Conservation (phyloP, 2,113 vertebrate species). For the Acanthisitta chloris region DNA sequence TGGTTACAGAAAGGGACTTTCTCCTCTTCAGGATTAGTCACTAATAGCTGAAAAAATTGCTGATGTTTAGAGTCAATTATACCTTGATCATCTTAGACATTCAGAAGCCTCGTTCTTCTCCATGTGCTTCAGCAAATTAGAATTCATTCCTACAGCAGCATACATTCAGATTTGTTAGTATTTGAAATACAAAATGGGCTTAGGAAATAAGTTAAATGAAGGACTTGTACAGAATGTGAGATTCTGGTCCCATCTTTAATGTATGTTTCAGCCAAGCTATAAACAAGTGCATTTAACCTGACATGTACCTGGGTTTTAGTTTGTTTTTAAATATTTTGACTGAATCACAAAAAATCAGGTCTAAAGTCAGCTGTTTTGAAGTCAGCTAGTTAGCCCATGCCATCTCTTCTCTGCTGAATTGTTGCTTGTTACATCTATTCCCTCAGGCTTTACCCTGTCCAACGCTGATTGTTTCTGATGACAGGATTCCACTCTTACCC, state of each 20-base stretch:
- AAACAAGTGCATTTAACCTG: background rate
- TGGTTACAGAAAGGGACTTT: background rate
- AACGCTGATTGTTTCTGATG: background rate
- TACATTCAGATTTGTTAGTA: background rate
- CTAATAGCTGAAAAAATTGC: background rate
- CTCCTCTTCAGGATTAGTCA: background rate
- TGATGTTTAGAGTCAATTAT: background rate
- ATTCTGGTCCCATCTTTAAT: background rate
- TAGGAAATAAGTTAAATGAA: background rate
- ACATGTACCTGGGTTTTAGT: background rate
- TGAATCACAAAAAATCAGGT: background rate
- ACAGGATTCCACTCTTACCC: background rate
- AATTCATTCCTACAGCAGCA: background rate
- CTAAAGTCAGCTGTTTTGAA: background rate
- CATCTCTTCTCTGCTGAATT: background rate
- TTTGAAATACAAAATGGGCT: background rate
- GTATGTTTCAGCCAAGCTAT: background rate
- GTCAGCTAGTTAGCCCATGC: background rate
- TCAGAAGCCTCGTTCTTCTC: background rate
- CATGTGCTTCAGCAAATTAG: background rate
- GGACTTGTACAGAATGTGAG: background rate
- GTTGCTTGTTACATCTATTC: background rate
- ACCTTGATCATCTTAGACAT: background rate
- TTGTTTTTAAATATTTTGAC: background rate
- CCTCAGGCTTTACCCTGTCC: constrained; percentile 16